phyloP scores from a whole-genome alignment of 2,888 invertebrate species.

The Opisthograptis luteolata region DNA sequence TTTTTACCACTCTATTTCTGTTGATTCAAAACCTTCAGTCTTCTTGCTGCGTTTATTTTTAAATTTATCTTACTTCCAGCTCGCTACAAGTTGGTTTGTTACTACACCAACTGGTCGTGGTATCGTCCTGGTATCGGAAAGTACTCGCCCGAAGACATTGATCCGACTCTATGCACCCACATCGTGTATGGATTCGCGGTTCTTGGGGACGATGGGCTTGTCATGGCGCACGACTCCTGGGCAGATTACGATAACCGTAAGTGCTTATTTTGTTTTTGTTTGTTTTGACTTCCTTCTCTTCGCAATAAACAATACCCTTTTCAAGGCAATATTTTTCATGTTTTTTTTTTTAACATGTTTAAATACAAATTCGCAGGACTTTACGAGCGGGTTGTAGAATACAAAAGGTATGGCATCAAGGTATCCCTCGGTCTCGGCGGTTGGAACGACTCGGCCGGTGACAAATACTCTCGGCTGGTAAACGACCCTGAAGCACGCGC shows the following conservation, averaged over 20 bases:
- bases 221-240: conserved; percentile 95
- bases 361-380: conserved; percentile 83
- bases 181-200: conserved; percentile 97
- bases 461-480: conserved; percentile 94
- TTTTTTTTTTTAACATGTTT: not conserved
- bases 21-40: not conserved
- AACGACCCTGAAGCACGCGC: conserved; percentile 89
- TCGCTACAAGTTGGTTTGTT: conserved; percentile 93
- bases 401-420: conserved; percentile 91
- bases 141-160: conserved; percentile 93
- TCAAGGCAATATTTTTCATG: not conserved
- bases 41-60: too few relatives aligned
- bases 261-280: too few relatives aligned
- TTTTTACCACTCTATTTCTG: not conserved
- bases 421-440: conserved; percentile 96
- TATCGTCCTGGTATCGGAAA: conserved; percentile 92
- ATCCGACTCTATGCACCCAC: conserved; percentile 95
- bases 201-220: conserved; percentile 91
- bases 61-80: conserved; percentile 73
- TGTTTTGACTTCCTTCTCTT: too few relatives aligned
- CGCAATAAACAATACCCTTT: too few relatives aligned
- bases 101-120: conserved; percentile 98
- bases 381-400: conserved; percentile 92
- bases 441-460: conserved; percentile 96
- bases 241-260: conserved; percentile 94